These are phyloP conservation scores for Apamea anceps DNA, from an alignment of 2,888 invertebrate species.

Conservation along the genomic window DNA sequence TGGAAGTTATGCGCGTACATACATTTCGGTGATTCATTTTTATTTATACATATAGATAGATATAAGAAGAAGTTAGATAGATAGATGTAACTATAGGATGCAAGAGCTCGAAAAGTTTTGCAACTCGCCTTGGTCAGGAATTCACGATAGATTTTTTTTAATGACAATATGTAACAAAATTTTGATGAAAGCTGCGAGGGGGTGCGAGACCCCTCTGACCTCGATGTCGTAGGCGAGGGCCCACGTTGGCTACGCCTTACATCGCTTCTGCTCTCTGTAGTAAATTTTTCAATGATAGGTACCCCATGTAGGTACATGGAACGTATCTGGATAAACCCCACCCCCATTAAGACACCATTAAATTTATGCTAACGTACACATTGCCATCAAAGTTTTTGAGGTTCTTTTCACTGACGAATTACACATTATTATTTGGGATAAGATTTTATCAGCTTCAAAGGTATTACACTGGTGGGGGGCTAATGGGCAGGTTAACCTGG, in stretches of 20 bases:
- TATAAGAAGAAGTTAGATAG: too few relatives aligned
- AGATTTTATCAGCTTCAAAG: background rate
- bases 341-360: background rate
- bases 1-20: too few relatives aligned
- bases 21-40: too few relatives aligned
- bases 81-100: too few relatives aligned
- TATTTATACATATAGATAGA: too few relatives aligned
- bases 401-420: background rate
- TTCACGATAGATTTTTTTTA: background rate
- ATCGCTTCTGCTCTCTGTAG: background rate
- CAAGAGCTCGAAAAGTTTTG: background rate
- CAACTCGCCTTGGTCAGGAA: background rate
- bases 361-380: background rate
- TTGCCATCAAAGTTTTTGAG: background rate
- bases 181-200: background rate
- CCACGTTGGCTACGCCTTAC: background rate
- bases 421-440: background rate
- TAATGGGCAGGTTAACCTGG: background rate
- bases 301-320: background rate
- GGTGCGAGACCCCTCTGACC: background rate
- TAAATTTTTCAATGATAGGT: background rate
- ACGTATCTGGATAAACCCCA: background rate
- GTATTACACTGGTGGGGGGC: slow-evolving; percentile 6
- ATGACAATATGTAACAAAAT: background rate
- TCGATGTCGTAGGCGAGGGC: background rate